Evolutionary conservation across 2,113 vertebrate species (phyloP).

Genomic region (Burhinus oedicnemus): DNA sequence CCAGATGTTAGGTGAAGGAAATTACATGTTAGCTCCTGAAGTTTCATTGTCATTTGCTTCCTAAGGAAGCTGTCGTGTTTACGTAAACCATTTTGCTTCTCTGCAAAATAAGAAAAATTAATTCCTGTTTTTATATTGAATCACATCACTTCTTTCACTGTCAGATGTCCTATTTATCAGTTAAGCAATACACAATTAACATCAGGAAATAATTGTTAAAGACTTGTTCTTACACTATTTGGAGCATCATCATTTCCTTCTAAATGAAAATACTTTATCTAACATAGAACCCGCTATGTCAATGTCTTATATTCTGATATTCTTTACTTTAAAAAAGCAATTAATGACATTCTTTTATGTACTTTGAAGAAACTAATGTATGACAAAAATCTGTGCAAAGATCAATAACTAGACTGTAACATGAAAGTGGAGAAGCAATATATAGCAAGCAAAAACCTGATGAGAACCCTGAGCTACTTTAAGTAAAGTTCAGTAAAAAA

Average conservation of each 20-base stretch:
- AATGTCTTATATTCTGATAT: background rate
- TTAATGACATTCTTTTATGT: background rate
- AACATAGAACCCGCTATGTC: background rate
- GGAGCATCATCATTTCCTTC: background rate
- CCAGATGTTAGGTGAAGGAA: background rate
- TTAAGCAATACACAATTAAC: background rate
- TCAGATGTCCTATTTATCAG: background rate
- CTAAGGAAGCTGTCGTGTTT: background rate
- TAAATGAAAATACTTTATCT: background rate
- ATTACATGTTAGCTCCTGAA: background rate
- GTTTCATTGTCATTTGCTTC: background rate
- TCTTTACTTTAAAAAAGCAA: background rate
- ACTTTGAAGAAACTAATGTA: background rate
- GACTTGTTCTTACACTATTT: background rate
- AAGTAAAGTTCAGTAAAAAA: background rate
- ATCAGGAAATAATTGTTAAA: background rate
- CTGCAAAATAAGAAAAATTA: background rate
- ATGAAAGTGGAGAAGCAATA: background rate
- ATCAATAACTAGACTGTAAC: background rate
- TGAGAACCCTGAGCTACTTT: background rate
- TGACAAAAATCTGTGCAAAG: background rate
- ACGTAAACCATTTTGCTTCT: background rate
- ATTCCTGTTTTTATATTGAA: background rate
- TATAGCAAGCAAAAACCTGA: background rate
- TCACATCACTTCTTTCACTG: background rate